Percentiles rank a stretch among this genome's conserved stretches.
Conservation (phyloP, 2,888 invertebrate species). For the Hirtodrosophila cameraria region DNA sequence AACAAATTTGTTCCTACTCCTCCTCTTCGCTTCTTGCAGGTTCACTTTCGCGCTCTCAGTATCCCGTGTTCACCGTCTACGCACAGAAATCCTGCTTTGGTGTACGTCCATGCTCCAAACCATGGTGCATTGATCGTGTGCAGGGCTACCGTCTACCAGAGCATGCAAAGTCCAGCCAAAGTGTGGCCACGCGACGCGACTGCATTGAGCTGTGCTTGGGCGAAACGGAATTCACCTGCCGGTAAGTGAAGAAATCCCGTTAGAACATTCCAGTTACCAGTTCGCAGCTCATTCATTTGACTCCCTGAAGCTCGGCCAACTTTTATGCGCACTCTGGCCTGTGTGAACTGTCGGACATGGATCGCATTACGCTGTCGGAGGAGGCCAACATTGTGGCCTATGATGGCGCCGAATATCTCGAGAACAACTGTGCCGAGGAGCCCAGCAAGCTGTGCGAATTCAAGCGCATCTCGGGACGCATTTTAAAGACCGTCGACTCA, state of each 20-base stretch:
- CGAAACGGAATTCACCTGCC: conserved; percentile 96
- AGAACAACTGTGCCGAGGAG: conserved; percentile 96
- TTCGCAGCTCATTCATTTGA: conserved; percentile 60
- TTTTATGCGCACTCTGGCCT: conserved; percentile 94
- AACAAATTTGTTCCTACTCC: conserved; percentile 19
- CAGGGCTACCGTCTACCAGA: conserved; percentile 93
- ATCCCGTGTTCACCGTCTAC: conserved; percentile 98
- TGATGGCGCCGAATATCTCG: conserved; percentile 92
- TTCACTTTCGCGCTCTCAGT: conserved; percentile 95
- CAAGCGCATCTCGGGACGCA: conserved; percentile 93
- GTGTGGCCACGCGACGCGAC: conserved; percentile 91
- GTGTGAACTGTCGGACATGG: conserved; percentile 96
- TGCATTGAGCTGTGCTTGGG: conserved; percentile 95
- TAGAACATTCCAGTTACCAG: conserved; percentile 49
- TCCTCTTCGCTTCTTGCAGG: conserved; percentile 86
- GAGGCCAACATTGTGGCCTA: conserved; percentile 90
- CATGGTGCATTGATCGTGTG: conserved; percentile 97
- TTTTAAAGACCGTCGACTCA: conserved; percentile 96
- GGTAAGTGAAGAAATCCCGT: conserved; percentile 87
- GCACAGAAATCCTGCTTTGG: conserved; percentile 97
- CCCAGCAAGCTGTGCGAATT: conserved; percentile 97
- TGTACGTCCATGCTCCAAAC: conserved; percentile 94
- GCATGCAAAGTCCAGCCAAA: conserved; percentile 90
- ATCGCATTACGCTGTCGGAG: conserved; percentile 94
- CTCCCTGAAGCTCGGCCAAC: conserved; percentile 92